A percentile compares a stretch with the other conserved stretches of the same genome.
Conservation (phyloP, 2,113 vertebrate species). For the Melanerpes formicivorus region DNA sequence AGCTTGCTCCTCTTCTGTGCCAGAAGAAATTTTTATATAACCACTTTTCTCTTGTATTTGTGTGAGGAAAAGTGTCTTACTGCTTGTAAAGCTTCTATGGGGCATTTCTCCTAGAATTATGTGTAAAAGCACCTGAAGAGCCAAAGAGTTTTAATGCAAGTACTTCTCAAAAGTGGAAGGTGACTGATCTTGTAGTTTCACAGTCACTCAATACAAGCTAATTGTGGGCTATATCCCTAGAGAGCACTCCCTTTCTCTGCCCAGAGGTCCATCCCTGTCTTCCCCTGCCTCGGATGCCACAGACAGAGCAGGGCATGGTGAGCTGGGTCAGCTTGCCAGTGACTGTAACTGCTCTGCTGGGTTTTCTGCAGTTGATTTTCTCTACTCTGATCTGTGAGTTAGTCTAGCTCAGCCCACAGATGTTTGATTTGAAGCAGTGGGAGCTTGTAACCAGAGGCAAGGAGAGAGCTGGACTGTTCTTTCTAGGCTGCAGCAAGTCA, state of each 20-base stretch:
- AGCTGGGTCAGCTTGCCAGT: background rate
- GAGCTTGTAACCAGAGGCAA: background rate
- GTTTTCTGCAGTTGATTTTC: background rate
- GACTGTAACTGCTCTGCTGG: background rate
- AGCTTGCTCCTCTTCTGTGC: background rate
- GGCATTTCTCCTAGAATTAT: background rate
- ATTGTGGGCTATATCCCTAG: background rate
- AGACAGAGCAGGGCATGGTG: background rate
- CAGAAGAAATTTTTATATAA: background rate
- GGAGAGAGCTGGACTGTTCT: background rate
- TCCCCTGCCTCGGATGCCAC: background rate
- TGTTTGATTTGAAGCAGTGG: background rate
- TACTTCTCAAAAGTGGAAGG: background rate
- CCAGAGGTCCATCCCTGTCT: background rate
- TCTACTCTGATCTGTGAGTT: background rate
- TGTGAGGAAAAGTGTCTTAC: background rate
- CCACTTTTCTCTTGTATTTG: background rate
- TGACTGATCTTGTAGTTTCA: background rate
- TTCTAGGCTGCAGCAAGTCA: accelerated
- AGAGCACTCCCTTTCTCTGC: background rate
- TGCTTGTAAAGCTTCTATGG: background rate
- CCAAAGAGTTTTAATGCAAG: background rate
- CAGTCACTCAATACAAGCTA: background rate
- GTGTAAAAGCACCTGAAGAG: background rate
- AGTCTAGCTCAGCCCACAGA: background rate